Percentiles rank a stretch among this genome's conserved stretches.
phyloP scores from a whole-genome alignment of 2,113 vertebrate genomes.

The Furnarius figulus region DNA sequence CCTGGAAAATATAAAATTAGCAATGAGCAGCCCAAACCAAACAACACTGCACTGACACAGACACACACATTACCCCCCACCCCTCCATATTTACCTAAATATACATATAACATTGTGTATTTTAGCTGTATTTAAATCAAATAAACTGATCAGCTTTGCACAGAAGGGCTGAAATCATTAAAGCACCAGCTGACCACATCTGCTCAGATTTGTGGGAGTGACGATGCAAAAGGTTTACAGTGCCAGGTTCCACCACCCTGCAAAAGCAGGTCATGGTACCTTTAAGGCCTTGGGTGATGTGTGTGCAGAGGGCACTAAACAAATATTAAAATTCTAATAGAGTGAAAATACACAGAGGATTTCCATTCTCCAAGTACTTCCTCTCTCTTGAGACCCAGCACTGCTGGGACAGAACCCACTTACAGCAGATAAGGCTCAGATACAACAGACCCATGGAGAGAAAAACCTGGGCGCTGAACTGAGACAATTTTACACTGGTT shows the following conservation, averaged over 20 bases:
- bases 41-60: neutral
- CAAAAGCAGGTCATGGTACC: fast-evolving
- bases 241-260: neutral
- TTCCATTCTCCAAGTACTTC: neutral
- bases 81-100: neutral
- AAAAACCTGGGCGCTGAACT: fast-evolving
- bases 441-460: fast-evolving
- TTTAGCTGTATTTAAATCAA: neutral
- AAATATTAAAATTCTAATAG: neutral
- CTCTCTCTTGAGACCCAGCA: neutral
- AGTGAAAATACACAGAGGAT: neutral
- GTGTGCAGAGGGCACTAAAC: neutral
- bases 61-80: neutral
- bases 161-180: neutral
- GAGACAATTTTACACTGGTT: neutral
- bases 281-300: neutral
- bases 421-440: neutral
- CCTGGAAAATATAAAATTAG: conserved; percentile 75
- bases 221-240: neutral
- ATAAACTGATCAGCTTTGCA: neutral
- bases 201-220: neutral
- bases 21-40: neutral
- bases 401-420: neutral
- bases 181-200: neutral
- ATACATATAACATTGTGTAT: neutral